These are phyloP conservation scores for Gallinago solitaria DNA, from an alignment of 2,797 vertebrate genomes.

Conservation along the genomic window DNA sequence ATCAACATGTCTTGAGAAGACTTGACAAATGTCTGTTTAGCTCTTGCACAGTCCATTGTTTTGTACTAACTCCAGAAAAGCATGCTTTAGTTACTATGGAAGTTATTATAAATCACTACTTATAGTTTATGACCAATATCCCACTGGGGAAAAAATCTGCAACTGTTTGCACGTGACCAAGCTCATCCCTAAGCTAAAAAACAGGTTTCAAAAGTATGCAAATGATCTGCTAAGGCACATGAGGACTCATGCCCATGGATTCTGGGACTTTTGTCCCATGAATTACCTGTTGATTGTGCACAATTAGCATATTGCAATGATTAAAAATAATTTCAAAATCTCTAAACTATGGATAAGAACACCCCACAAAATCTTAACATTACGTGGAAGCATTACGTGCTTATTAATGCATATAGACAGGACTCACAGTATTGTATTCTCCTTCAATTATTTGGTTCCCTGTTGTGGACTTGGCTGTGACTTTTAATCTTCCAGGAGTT, in stretches of 20 bases:
- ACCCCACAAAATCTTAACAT: neutral
- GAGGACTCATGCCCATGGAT: neutral
- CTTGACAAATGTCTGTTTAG: neutral
- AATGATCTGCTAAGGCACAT: neutral
- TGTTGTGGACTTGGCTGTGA: conserved; percentile 69
- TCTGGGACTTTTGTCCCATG: neutral
- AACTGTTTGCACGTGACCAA: neutral
- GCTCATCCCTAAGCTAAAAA: neutral
- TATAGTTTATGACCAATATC: neutral
- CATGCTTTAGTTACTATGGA: neutral
- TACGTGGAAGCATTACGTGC: neutral
- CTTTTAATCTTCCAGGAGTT: conserved; percentile 74
- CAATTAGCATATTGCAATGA: neutral
- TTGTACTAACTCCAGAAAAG: neutral
- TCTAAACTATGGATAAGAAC: neutral
- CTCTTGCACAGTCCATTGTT: neutral
- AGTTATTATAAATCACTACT: neutral
- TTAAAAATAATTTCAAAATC: neutral
- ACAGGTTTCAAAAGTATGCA: neutral
- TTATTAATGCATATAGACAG: neutral
- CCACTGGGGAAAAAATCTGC: neutral
- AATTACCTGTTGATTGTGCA: neutral
- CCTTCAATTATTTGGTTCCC: conserved; percentile 65
- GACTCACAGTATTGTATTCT: conserved; percentile 84
- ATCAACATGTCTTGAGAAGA: neutral